Base-by-base conservation (phyloP, 2,797 vertebrate species). In the Pampus argenteus region DNA sequence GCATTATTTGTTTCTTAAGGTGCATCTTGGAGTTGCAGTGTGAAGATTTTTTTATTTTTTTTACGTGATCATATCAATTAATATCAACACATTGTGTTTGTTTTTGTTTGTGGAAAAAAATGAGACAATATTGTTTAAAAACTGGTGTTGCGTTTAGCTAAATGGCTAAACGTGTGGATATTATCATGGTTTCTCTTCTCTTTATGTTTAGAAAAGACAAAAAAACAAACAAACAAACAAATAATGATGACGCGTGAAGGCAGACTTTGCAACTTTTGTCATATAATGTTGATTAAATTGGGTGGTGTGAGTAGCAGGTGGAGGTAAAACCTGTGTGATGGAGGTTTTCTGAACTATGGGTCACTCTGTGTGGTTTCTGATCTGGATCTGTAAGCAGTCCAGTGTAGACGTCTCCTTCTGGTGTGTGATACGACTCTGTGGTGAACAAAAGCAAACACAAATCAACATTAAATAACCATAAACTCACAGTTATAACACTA, bases 381-480 rank as follows among this genome's bases (percentile, higher is more conserved):
- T 56, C 74, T 61, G 69, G 71, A 63, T 74, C 29, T 72, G 36
- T 71, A 61, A 48, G 23, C n/a, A 10, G 50, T 81, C 45, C 68
- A 31, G 67, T 74, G 66, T 70, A 64, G 71, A 78, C 40, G 0
- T 67, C 60, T 71, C 71, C 56, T 72, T 47, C 66, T 67, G 72
- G 73, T 71, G n/a, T 49, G 52, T 40, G 71, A 68, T 55, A 66
- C 10, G 56, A 85, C 71, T 87, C 77, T 86, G 77, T 1, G 44
- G 15, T 3, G 36, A 71, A 28, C 75, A 49, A 66, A 51, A 60
- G 13, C 5, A 79, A 15, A 71, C 2, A 42, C 9, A 64, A 38
- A 31, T 5, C 5, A 68, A n/a, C 10, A 44, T 31, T 34, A 22
- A 17, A 9, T 44, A 14, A 31, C 40, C 7, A 44, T 13, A 14